phyloP scores from a whole-genome alignment of 2,797 vertebrate species.

The Numenius phaeopus region DNA sequence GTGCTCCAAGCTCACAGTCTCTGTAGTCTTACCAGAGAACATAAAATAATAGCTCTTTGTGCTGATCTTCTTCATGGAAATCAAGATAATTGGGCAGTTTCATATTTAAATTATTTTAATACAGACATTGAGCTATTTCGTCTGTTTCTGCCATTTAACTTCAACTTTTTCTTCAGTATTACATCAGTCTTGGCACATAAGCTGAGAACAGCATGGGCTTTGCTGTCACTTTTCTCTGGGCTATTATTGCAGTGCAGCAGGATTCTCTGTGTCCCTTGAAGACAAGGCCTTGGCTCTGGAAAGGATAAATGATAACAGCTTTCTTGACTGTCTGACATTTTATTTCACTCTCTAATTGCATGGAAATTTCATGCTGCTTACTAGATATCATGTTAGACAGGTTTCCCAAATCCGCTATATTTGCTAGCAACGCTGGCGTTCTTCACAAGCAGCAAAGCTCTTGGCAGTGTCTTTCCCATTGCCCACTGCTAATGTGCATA shows the following conservation, averaged over 20 bases:
- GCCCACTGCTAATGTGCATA: background rate
- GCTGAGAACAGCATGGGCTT: background rate
- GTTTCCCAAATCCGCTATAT: background rate
- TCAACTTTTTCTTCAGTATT: background rate
- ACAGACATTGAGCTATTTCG: background rate
- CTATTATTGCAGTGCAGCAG: background rate
- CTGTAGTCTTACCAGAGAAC: background rate
- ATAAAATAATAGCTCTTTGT: background rate
- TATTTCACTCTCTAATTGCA: background rate
- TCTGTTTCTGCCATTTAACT: background rate
- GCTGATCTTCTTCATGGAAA: background rate
- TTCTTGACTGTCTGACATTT: background rate
- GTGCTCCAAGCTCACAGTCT: background rate
- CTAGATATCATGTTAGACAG: background rate
- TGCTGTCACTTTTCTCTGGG: background rate
- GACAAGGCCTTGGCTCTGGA: background rate
- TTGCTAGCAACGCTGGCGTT: background rate
- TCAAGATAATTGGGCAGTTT: background rate
- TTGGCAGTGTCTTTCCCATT: background rate
- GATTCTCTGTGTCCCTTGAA: background rate
- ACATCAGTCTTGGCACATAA: background rate
- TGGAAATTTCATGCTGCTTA: background rate
- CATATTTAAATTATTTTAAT: background rate
- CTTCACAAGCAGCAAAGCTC: background rate
- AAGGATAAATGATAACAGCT: background rate